These are phyloP conservation scores for Zosterops borbonicus DNA, from an alignment of 2,113 vertebrate species.

Conservation along the genomic window DNA sequence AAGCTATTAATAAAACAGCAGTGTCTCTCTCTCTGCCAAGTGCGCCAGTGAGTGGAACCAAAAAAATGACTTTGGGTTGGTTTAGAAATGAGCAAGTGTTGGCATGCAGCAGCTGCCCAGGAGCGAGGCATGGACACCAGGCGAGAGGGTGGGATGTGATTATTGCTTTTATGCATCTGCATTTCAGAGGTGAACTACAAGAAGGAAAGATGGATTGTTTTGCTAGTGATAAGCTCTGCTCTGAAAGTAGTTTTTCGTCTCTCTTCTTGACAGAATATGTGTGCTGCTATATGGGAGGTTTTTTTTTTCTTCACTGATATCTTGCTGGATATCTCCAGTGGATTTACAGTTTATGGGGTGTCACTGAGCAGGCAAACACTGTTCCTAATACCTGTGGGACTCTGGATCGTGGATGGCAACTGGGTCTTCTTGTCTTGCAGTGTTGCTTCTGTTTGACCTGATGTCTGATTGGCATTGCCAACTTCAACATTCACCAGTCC, in stretches of 20 bases:
- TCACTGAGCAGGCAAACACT: neutral
- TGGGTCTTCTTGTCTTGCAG: neutral
- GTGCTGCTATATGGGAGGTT: neutral
- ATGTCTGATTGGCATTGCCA: neutral
- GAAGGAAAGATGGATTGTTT: neutral
- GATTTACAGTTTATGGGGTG: neutral
- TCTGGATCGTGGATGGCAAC: neutral
- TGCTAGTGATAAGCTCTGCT: neutral
- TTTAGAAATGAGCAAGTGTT: constrained; percentile 24
- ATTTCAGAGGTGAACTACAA: neutral
- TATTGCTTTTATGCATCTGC: neutral
- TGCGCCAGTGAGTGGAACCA: constrained; percentile 19
- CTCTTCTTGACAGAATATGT: neutral
- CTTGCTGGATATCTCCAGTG: neutral
- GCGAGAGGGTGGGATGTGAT: neutral
- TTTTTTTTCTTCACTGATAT: neutral
- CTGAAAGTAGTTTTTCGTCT: neutral
- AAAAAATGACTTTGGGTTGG: constrained; percentile 1
- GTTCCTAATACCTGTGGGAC: neutral
- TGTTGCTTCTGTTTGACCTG: neutral
- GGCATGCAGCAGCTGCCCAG: constrained; percentile 27
- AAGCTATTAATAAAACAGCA: constrained; percentile 57
- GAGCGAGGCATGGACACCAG: neutral
- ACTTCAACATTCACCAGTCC: neutral
- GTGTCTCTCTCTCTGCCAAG: constrained; percentile 26